Evolutionary conservation across 2,797 vertebrate species (phyloP).

Genomic region (Fringilla coelebs): DNA sequence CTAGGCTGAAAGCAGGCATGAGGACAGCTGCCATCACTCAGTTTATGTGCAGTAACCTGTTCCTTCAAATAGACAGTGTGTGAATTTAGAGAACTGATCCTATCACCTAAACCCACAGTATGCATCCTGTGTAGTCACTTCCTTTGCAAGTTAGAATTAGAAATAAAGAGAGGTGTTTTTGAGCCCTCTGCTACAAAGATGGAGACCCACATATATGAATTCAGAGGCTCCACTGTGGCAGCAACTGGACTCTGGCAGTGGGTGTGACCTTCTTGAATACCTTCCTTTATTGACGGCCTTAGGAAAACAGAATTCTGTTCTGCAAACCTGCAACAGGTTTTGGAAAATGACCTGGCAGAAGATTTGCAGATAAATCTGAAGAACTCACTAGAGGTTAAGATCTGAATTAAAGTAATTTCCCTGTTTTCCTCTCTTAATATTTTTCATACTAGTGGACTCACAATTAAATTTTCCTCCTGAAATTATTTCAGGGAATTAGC

Average conservation of each 20-base stretch:
- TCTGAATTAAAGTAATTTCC: background rate
- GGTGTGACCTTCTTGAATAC: background rate
- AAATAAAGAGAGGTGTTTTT: background rate
- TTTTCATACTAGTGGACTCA: background rate
- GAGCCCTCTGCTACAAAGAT: background rate
- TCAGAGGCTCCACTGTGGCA: background rate
- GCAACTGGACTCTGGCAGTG: background rate
- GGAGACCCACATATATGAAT: background rate
- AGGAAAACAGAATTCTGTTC: background rate
- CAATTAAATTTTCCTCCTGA: background rate
- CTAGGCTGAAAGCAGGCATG: background rate
- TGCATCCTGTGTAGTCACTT: background rate
- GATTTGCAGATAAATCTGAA: background rate
- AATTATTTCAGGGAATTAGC: background rate
- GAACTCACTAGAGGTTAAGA: background rate
- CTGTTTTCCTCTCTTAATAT: background rate
- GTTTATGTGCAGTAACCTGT: background rate
- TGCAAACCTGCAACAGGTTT: background rate
- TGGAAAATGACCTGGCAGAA: background rate
- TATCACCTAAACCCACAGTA: background rate
- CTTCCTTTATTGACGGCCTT: background rate
- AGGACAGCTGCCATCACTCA: background rate
- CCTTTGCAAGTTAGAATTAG: background rate
- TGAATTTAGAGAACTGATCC: background rate
- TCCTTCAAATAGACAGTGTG: background rate